A percentile compares a stretch with the other conserved stretches of the same genome.
Conservation (phyloP, 2,888 invertebrate genomes). For the Drymonia ruficornis region DNA sequence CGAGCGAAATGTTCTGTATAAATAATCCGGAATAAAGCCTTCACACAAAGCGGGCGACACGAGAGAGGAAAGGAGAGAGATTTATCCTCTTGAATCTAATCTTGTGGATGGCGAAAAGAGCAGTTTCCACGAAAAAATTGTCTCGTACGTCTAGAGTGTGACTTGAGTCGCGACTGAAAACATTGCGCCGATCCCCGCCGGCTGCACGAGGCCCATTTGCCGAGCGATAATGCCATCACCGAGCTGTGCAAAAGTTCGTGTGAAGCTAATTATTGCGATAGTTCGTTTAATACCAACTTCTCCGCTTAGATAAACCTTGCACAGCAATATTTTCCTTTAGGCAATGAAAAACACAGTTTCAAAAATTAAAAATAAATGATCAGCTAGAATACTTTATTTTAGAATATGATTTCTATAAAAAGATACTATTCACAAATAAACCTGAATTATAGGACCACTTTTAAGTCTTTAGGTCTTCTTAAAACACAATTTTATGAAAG, state of each 20-base stretch:
- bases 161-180: conserved; percentile 49
- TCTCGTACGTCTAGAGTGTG: conserved; percentile 54
- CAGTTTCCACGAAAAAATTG: conserved; percentile 70
- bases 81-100: conserved; percentile 82
- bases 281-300: too few relatives aligned
- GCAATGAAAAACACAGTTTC: too few relatives aligned
- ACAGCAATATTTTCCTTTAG: too few relatives aligned
- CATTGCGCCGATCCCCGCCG: conserved; percentile 60
- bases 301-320: too few relatives aligned
- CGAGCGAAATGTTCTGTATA: conserved; percentile 72
- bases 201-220: conserved; percentile 60
- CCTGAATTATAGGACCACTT: background rate
- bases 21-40: conserved; percentile 78
- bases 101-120: conserved; percentile 79
- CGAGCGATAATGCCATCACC: conserved; percentile 8
- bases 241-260: background rate
- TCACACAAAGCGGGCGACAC: conserved; percentile 73
- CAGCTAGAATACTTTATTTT: too few relatives aligned
- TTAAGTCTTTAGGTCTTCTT: background rate
- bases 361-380: too few relatives aligned
- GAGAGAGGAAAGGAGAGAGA: conserved; percentile 72
- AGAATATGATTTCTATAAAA: too few relatives aligned
- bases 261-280: background rate
- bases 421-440: background rate
- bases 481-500: background rate